Conservation (phyloP, 2,113 vertebrate genomes). For the Ariopsis seemanni region DNA sequence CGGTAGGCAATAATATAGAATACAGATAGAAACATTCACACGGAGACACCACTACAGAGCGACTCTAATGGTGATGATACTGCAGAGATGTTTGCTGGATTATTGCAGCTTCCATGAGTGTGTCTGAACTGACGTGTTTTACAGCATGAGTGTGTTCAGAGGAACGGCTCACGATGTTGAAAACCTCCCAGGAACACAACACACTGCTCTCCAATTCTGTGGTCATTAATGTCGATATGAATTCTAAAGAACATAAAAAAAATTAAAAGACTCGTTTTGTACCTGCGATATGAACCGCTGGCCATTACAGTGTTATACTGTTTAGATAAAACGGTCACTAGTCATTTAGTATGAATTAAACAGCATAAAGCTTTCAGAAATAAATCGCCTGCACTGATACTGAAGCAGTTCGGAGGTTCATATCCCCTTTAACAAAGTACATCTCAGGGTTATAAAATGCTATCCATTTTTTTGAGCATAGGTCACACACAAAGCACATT, state of each 20-base stretch:
- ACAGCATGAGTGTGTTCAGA: neutral
- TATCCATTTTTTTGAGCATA: neutral
- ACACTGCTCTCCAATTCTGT: neutral
- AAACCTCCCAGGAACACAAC: conserved; percentile 1
- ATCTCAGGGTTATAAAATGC: neutral
- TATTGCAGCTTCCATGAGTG: conserved; percentile 18
- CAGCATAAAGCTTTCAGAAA: neutral
- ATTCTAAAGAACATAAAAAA: conserved; percentile 4
- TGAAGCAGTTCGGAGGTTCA: neutral
- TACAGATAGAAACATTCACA: neutral
- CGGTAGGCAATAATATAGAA: conserved; percentile 5
- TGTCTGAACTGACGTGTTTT: neutral
- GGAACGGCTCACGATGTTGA: conserved; percentile 36
- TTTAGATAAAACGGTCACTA: neutral
- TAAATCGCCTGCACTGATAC: neutral
- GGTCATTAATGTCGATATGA: conserved; percentile 6
- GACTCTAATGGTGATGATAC: conserved; percentile 20
- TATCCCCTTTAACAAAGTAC: neutral
- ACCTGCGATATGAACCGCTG: neutral
- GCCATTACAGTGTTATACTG: neutral
- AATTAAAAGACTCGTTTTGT: neutral
- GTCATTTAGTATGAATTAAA: neutral
- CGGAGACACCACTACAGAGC: neutral
- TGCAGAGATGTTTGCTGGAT: conserved; percentile 12
- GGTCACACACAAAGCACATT: neutral